These are phyloP conservation scores for Cebidichthys violaceus DNA, from an alignment of 2,113 vertebrate species.

Conservation along the genomic window DNA sequence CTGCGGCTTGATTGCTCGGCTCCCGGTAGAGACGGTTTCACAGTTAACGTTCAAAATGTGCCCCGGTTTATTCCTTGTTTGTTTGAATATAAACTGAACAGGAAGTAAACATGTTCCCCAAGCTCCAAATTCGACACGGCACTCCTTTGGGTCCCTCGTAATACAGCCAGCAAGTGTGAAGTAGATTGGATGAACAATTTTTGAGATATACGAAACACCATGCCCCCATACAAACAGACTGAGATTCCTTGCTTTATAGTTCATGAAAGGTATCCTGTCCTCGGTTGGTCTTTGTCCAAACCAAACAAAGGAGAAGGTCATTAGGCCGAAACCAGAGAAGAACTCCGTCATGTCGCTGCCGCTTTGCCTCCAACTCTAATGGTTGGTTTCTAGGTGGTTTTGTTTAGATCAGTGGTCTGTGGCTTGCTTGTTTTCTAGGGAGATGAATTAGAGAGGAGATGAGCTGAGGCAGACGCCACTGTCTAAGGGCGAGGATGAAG, in stretches of 20 bases:
- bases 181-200: background rate
- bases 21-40: too few relatives aligned
- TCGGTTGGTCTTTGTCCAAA: conserved; percentile 14
- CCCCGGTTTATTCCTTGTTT: too few relatives aligned
- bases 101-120: too few relatives aligned
- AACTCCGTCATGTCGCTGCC: conserved; percentile 50
- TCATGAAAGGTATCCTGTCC: background rate
- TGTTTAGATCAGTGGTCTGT: conserved; percentile 58
- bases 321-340: conserved; percentile 44
- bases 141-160: background rate
- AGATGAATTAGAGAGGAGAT: conserved; percentile 73
- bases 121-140: background rate
- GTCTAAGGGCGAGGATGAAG: conserved; percentile 74
- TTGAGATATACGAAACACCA: background rate
- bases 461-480: conserved; percentile 74
- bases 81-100: too few relatives aligned
- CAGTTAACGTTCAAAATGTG: too few relatives aligned
- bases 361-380: conserved; percentile 53
- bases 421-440: conserved; percentile 71
- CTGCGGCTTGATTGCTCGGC: too few relatives aligned
- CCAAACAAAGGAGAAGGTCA: conserved; percentile 29
- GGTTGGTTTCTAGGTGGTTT: conserved; percentile 32
- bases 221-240: too few relatives aligned
- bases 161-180: background rate
- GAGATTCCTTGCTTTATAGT: background rate